Percentiles rank a stretch among this genome's conserved stretches.
phyloP scores from a whole-genome alignment of 2,797 vertebrate genomes.

The Pipistrellus pipistrellus region DNA sequence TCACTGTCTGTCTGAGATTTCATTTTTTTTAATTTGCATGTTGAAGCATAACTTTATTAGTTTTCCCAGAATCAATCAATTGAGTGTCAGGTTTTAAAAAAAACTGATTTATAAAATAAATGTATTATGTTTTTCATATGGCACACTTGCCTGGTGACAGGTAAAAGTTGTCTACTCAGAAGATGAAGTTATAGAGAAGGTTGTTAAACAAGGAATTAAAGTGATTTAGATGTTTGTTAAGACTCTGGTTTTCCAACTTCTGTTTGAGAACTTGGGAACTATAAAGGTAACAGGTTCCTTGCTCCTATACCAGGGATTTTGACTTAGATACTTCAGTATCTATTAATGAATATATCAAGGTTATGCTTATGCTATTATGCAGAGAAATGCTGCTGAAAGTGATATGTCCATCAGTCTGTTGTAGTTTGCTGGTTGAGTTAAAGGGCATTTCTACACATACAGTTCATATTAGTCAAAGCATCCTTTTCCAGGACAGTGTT shows the following conservation, averaged over 20 bases:
- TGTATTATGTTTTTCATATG: neutral
- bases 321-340: neutral
- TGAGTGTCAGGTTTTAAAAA: neutral
- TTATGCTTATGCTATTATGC: neutral
- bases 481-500: neutral
- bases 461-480: neutral
- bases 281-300: neutral
- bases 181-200: neutral
- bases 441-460: neutral
- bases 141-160: neutral
- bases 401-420: neutral
- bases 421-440: neutral
- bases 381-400: neutral
- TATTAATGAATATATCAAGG: neutral
- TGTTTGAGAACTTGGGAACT: neutral
- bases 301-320: neutral
- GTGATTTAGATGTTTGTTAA: neutral
- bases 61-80: conserved; percentile 25
- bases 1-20: neutral
- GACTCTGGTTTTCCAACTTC: neutral
- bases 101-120: conserved; percentile 26
- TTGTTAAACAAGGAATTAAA: neutral
- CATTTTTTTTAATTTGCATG: conserved; percentile 56
- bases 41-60: conserved; percentile 38
- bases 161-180: neutral